Percentiles rank a stretch among this genome's conserved stretches.
Conservation (phyloP, 2,113 vertebrate genomes). For the Aspiorhynchus laticeps region DNA sequence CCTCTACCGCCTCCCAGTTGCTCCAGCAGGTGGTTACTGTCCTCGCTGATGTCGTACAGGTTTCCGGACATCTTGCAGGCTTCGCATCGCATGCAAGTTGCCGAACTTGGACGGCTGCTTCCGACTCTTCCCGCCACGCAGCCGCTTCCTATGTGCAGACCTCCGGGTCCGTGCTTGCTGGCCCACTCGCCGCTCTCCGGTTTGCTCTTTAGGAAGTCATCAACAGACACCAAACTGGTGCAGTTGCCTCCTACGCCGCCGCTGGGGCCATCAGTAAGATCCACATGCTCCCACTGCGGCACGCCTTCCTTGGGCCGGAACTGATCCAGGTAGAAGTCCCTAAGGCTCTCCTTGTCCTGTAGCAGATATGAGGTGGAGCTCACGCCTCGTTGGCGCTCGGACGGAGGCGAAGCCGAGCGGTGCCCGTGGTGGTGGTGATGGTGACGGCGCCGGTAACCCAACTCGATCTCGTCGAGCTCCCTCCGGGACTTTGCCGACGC, state of each 20-base stretch:
- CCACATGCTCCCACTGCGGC: constrained; percentile 96
- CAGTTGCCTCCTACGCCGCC: constrained; percentile 72
- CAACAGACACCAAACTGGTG: constrained; percentile 77
- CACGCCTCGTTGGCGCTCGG: constrained; percentile 71
- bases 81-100: constrained; percentile 93
- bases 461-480: constrained; percentile 94
- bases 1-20: constrained; percentile 72
- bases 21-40: constrained; percentile 89
- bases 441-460: constrained; percentile 89
- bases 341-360: constrained; percentile 94
- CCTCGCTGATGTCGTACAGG: constrained; percentile 98
- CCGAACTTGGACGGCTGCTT: constrained; percentile 76
- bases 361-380: constrained; percentile 76
- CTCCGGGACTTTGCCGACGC: constrained; percentile 95
- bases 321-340: constrained; percentile 98
- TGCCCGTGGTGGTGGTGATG: constrained; percentile 77
- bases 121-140: constrained; percentile 78
- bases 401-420: constrained; percentile 72
- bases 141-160: constrained; percentile 68
- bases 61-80: constrained; percentile 96
- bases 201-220: constrained; percentile 80
- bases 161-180: constrained; percentile 65
- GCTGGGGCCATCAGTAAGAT: constrained; percentile 84
- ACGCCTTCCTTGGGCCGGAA: constrained; percentile 96
- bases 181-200: constrained; percentile 74